These are phyloP conservation scores for Procambarus clarkii DNA, from an alignment of 1,140 invertebrate species.

Conservation along the genomic window DNA sequence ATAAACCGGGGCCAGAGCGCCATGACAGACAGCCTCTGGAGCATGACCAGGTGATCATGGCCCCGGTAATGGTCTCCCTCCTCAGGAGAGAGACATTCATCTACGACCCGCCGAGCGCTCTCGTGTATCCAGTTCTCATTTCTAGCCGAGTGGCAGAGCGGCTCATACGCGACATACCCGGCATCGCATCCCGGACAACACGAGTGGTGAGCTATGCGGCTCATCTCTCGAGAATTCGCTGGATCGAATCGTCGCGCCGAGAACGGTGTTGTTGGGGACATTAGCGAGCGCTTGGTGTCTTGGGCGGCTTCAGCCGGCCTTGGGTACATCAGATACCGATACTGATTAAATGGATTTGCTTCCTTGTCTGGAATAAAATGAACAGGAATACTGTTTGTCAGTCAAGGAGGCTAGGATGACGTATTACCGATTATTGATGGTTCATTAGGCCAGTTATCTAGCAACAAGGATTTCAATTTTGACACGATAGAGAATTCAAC, in stretches of 20 bases:
- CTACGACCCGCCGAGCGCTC: neutral
- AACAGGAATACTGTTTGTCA: too few species aligned
- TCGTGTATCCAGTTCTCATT: neutral
- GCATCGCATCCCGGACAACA: neutral
- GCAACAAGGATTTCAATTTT: too few species aligned
- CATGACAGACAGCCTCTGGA: neutral
- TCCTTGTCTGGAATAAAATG: neutral
- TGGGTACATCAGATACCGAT: neutral
- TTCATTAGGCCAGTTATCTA: too few species aligned
- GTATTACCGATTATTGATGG: too few species aligned
- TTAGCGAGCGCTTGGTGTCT: neutral
- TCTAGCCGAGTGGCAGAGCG: neutral
- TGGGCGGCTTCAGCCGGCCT: neutral
- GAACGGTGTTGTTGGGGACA: neutral
- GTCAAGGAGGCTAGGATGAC: too few species aligned
- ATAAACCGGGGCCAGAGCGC: neutral
- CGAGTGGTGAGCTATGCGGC: conserved; percentile 1
- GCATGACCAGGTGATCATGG: neutral
- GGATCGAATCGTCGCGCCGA: neutral
- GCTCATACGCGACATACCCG: neutral
- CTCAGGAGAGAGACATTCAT: neutral
- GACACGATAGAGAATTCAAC: too few species aligned
- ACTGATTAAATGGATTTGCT: neutral
- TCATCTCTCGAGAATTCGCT: neutral
- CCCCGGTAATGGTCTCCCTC: neutral